A percentile compares a stretch with the other conserved stretches of the same genome.
These are phyloP conservation scores for Elephas maximus DNA, from an alignment of 2,113 vertebrate species.

Conservation along the genomic window DNA sequence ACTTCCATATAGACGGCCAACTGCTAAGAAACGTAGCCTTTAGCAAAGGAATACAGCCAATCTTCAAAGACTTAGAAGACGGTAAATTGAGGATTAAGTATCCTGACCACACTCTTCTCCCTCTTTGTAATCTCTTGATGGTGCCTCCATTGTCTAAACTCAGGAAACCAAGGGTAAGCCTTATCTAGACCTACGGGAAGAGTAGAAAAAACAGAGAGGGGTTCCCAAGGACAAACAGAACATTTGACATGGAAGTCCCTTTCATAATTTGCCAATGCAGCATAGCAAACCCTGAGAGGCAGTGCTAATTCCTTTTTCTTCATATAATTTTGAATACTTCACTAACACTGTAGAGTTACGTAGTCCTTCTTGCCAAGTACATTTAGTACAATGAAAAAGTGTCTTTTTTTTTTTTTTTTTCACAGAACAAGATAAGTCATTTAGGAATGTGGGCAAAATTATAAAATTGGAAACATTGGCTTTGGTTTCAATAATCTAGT, in stretches of 20 bases:
- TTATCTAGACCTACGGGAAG: background rate
- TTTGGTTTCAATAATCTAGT: background rate
- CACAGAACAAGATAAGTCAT: background rate
- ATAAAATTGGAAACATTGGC: background rate
- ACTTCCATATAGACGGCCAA: background rate
- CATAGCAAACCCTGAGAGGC: background rate
- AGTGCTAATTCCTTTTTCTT: background rate
- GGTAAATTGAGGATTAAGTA: background rate
- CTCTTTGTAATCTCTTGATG: background rate
- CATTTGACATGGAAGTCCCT: background rate
- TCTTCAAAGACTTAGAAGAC: background rate
- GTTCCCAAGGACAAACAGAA: background rate
- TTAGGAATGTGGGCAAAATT: background rate
- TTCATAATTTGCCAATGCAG: background rate
- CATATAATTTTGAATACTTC: constrained; percentile 12
- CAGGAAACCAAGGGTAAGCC: background rate
- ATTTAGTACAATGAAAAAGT: background rate
- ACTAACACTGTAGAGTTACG: background rate
- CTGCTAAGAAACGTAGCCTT: background rate
- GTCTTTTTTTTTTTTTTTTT: background rate
- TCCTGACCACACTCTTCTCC: background rate
- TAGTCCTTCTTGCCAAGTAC: background rate
- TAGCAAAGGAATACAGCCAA: background rate
- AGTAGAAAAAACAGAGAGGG: background rate
- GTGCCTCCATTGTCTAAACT: background rate